Evolutionary conservation across 2,888 invertebrate species (phyloP).

Genomic region (Nasonovia ribisnigri): DNA sequence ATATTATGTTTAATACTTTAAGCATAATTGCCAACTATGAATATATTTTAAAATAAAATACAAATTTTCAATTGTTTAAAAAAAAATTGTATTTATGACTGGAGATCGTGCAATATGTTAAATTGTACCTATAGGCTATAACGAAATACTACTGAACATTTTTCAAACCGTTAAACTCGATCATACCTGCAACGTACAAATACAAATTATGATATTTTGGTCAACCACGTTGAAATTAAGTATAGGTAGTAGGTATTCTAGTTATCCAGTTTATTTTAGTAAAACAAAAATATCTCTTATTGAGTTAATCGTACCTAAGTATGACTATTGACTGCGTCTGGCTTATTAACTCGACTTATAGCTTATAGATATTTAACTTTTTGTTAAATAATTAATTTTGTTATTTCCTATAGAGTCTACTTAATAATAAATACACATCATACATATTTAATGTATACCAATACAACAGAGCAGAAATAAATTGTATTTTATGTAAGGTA

Average conservation of each 20-base stretch:
- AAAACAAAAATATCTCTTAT: neutral
- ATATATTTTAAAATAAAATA: neutral
- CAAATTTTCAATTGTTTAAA: neutral
- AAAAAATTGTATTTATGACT: neutral
- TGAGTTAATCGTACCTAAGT: neutral
- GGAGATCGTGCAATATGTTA: neutral
- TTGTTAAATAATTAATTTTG: neutral
- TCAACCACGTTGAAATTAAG: neutral
- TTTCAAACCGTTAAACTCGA: neutral
- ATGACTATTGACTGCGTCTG: neutral
- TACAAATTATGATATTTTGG: neutral
- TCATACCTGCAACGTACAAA: neutral
- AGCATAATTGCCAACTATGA: neutral
- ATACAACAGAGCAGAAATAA: neutral
- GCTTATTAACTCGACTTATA: neutral
- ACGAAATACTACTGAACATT: neutral
- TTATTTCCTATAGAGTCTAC: neutral
- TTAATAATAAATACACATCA: neutral
- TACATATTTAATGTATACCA: neutral
- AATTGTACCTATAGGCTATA: no score
- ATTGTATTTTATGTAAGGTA: neutral
- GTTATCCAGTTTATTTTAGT: neutral
- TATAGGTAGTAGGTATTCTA: neutral
- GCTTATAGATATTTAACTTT: neutral
- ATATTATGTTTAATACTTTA: neutral